Evolutionary conservation across 2,797 vertebrate genomes (phyloP).

Genomic region (Paratrypauchen microcephalus): DNA sequence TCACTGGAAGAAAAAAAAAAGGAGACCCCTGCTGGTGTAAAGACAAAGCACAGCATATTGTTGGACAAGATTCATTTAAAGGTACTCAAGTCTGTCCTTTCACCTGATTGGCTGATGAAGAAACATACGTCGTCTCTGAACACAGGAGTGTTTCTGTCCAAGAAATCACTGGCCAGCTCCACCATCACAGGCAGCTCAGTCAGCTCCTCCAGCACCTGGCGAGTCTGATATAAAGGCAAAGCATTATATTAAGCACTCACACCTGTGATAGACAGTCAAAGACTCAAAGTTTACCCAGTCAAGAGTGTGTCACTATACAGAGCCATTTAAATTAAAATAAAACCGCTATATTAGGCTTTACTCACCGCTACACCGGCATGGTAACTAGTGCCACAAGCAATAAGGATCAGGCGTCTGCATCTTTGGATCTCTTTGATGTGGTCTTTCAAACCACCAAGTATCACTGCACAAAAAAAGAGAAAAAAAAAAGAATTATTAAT

Average conservation of each 20-base stretch:
- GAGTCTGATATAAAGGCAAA: conserved; percentile 79
- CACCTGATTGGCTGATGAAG: conserved; percentile 98
- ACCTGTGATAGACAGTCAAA: conserved; percentile 28
- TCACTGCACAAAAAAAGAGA: conserved; percentile 79
- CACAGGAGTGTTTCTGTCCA: conserved; percentile 97
- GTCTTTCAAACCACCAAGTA: conserved; percentile 93
- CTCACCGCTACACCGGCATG: conserved; percentile 91
- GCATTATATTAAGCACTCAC: conserved; percentile 22
- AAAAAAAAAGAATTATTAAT: conserved; percentile 8
- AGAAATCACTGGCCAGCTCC: conserved; percentile 95
- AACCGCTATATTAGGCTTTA: conserved; percentile 15
- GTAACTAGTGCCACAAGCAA: conserved; percentile 96
- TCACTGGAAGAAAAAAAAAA: no score
- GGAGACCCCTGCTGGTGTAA: background rate
- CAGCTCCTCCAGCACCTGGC: conserved; percentile 94
- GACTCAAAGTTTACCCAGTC: background rate
- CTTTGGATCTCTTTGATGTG: conserved; percentile 98
- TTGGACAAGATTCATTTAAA: no score
- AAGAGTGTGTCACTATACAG: conserved; percentile 1
- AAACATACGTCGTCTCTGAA: conserved; percentile 98
- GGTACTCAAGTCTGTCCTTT: conserved; percentile 14
- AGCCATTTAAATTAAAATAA: conserved; percentile 8
- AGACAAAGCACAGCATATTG: background rate
- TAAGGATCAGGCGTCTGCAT: conserved; percentile 93
- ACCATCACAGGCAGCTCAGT: conserved; percentile 98